Evolutionary conservation across 23 tunicate genomes (phyloP).

Genomic region (Corella eumyota): DNA sequence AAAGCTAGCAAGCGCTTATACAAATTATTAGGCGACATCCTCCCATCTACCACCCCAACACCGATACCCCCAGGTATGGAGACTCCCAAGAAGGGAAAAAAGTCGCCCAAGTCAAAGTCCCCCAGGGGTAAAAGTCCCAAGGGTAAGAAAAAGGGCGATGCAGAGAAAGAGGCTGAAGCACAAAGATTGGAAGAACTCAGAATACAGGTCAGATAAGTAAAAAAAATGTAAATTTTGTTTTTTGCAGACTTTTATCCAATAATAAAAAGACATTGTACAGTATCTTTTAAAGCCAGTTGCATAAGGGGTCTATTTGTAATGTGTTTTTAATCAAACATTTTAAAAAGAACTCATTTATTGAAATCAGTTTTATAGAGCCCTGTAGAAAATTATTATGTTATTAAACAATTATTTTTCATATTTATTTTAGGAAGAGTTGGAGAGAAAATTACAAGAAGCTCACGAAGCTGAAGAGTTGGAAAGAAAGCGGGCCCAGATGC

Average conservation of each 20-base stretch:
- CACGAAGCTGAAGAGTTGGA: constrained; percentile 50
- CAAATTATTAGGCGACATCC: constrained; percentile 54
- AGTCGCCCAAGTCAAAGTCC: constrained; percentile 30
- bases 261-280: too few relatives aligned
- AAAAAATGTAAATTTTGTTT: neutral
- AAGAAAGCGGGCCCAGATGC: constrained; percentile 31
- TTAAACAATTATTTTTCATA: too few relatives aligned
- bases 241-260: too few relatives aligned
- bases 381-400: too few relatives aligned
- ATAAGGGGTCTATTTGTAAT: too few relatives aligned
- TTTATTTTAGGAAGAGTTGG: constrained; percentile 60
- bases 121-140: constrained; percentile 87
- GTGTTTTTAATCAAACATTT: too few relatives aligned
- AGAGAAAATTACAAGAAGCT: constrained; percentile 61
- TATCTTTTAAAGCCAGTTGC: too few relatives aligned
- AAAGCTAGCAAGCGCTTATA: constrained; percentile 28
- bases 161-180: constrained; percentile 71
- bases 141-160: constrained; percentile 29
- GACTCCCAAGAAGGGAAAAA: constrained; percentile 55
- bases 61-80: constrained; percentile 79
- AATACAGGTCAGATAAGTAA: constrained; percentile 31
- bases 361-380: too few relatives aligned
- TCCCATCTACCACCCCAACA: constrained; percentile 57
- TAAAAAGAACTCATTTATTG: too few relatives aligned
- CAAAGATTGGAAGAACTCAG: constrained; percentile 54